Evolutionary conservation across 2,113 vertebrate genomes (phyloP).

Genomic region (Litocranius walleri): DNA sequence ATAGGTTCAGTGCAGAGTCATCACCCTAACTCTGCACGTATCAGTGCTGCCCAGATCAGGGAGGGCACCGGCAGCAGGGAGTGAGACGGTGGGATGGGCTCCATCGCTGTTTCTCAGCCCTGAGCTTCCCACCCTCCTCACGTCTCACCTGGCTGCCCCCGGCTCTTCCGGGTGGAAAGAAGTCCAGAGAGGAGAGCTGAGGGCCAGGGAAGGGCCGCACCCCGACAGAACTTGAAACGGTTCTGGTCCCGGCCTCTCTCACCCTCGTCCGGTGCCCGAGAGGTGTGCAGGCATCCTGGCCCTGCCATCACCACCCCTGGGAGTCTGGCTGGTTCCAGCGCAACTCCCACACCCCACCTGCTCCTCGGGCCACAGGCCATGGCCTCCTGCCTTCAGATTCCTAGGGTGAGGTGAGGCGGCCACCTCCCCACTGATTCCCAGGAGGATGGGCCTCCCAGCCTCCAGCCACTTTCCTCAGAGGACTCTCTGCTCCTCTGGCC

Average conservation of each 20-base stretch:
- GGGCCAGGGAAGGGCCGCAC: neutral
- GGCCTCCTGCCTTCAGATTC: neutral
- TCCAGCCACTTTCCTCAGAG: neutral
- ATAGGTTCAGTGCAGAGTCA: neutral
- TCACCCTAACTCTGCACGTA: neutral
- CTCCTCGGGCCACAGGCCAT: neutral
- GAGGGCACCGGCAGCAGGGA: accelerated
- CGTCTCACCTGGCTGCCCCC: neutral
- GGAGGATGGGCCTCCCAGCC: neutral
- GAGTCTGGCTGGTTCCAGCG: neutral
- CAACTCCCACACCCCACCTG: neutral
- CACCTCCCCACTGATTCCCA: neutral
- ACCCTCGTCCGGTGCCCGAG: accelerated
- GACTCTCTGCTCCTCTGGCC: neutral
- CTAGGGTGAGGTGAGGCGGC: neutral
- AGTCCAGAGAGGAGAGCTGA: neutral
- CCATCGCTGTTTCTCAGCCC: neutral
- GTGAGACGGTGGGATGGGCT: neutral
- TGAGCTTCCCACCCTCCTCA: neutral
- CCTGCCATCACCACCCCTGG: neutral
- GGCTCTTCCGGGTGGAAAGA: neutral
- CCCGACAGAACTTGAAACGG: neutral
- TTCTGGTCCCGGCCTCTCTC: neutral
- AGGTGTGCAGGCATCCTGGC: neutral
- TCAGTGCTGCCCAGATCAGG: neutral